Evolutionary conservation across 1,140 invertebrate species (phyloP).

Genomic region (Drosophila yakuba): DNA sequence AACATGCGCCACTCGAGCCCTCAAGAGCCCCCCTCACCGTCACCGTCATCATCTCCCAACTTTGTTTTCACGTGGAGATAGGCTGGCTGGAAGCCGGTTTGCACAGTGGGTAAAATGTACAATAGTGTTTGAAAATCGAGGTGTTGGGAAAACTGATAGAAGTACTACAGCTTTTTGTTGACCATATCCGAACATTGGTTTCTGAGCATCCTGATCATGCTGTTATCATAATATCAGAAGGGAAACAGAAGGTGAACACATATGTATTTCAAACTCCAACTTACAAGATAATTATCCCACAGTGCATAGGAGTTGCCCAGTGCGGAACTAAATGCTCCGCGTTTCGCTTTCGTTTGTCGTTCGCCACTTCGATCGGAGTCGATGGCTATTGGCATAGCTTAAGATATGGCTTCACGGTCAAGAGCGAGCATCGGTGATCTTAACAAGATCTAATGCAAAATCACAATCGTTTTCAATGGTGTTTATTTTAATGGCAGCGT

Average conservation of each 20-base stretch:
- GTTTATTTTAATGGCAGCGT: constrained; percentile 52
- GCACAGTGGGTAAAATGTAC: constrained; percentile 12
- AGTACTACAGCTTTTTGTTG: no score
- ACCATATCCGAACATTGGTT: no score
- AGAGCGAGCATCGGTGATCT: constrained; percentile 56
- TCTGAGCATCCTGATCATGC: no score
- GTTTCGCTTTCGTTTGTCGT: constrained; percentile 69
- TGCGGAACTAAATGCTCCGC: constrained; percentile 70
- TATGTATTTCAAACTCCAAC: no score
- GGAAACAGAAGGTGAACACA: no score
- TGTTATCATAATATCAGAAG: no score
- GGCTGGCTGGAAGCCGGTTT: constrained; percentile 58
- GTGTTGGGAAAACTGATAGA: no score
- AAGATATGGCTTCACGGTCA: constrained; percentile 69
- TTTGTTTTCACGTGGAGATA: constrained; percentile 26
- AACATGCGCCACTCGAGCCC: constrained; percentile 74
- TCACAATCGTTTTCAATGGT: constrained; percentile 36
- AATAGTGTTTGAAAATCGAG: no score
- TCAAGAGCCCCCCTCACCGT: constrained; percentile 64
- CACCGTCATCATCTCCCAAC: constrained; percentile 3
- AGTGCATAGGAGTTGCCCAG: constrained; percentile 27
- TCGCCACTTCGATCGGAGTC: constrained; percentile 41
- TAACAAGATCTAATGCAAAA: constrained; percentile 78
- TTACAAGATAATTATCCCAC: background rate
- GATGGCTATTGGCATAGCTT: constrained; percentile 1